phyloP scores from a whole-genome alignment of 2,113 vertebrate genomes.

The Lepisosteus oculatus region DNA sequence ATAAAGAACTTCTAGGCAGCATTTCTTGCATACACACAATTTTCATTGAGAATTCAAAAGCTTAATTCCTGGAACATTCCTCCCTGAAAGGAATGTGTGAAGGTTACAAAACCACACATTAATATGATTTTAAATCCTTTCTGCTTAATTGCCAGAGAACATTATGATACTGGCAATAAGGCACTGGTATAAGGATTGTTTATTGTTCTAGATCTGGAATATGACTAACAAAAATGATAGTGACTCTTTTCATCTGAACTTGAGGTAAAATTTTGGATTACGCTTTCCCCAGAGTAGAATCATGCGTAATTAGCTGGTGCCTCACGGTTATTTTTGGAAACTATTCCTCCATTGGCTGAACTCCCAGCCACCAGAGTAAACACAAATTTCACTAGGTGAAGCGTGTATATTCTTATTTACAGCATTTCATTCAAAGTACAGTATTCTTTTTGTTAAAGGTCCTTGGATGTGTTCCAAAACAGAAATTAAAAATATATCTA shows the following conservation, averaged over 20 bases:
- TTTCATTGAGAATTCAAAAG: constrained; percentile 7
- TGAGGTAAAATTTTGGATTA: constrained; percentile 40
- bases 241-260: constrained; percentile 27
- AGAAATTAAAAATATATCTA: constrained; percentile 57
- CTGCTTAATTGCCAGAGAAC: constrained; percentile 13
- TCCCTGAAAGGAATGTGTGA: neutral
- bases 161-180: constrained; percentile 13
- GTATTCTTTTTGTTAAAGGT: constrained; percentile 59
- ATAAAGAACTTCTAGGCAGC: too few species aligned
- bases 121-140: constrained; percentile 1
- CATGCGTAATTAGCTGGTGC: constrained; percentile 59
- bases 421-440: constrained; percentile 66
- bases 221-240: constrained; percentile 15
- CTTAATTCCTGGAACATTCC: neutral
- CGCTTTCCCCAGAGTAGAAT: constrained; percentile 46
- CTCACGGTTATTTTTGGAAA: constrained; percentile 68
- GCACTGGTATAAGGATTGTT: neutral
- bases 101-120: constrained; percentile 1
- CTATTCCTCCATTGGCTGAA: constrained; percentile 60
- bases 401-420: constrained; percentile 67
- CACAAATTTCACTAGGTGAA: constrained; percentile 51
- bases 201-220: constrained; percentile 8
- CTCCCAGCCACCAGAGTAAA: constrained; percentile 69
- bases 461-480: constrained; percentile 53
- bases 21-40: too few species aligned